phyloP scores from a whole-genome alignment of 2,888 invertebrate genomes.

The Pyrochroa serraticornis region DNA sequence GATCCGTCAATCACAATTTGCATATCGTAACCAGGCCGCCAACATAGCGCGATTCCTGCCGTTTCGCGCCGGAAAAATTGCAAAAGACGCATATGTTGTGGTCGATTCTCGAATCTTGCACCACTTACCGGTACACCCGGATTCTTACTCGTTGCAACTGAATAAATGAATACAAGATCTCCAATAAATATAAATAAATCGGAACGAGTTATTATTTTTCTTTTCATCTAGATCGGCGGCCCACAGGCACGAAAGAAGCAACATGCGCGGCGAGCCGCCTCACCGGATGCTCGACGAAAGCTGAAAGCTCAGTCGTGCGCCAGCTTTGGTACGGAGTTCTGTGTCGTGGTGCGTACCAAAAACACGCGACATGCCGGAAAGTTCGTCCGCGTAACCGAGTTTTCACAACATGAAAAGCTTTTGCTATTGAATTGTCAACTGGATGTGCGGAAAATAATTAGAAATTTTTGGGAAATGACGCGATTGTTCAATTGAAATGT shows the following conservation, averaged over 20 bases:
- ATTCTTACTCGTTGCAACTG: not conserved
- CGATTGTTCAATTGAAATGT: too few species aligned
- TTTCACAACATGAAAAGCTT: too few species aligned
- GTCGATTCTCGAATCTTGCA: too few species aligned
- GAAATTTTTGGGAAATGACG: too few species aligned
- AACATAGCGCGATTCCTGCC: too few species aligned
- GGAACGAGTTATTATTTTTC: conserved; percentile 50
- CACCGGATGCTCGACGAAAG: not conserved
- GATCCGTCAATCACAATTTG: too few species aligned
- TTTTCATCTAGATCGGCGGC: conserved; percentile 45
- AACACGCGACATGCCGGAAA: not conserved
- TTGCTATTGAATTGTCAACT: too few species aligned
- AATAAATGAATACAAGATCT: conserved; percentile 34
- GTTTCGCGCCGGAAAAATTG: too few species aligned
- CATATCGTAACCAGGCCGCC: too few species aligned
- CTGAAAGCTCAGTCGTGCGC: conserved; percentile 15
- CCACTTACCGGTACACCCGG: conserved; percentile 5
- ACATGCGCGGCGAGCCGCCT: conserved; percentile 13
- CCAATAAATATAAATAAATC: conserved; percentile 50
- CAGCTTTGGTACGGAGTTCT: conserved; percentile 2
- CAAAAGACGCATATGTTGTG: too few species aligned
- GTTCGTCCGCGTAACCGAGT: too few species aligned
- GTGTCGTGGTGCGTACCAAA: not conserved
- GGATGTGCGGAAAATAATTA: too few species aligned
- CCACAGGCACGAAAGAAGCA: conserved; percentile 35